These are phyloP conservation scores for Crocidura indochinensis DNA, from an alignment of 2,797 vertebrate species.

Conservation along the genomic window DNA sequence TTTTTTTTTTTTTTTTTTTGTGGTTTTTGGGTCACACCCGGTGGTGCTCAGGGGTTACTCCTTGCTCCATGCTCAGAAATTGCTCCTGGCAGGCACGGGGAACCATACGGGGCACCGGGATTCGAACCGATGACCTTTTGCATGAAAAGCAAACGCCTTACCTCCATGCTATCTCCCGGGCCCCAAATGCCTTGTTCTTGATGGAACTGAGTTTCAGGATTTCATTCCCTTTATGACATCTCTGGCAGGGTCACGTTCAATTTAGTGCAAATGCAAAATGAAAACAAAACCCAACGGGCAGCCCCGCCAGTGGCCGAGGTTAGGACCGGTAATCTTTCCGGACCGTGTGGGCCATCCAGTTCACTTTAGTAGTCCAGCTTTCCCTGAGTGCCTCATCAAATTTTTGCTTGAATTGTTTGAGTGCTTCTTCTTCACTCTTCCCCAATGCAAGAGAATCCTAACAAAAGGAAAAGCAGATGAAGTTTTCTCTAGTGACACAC, in stretches of 20 bases:
- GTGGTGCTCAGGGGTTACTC: no score
- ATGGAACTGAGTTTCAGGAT: slow-evolving; percentile 73
- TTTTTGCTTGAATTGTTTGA: slow-evolving; percentile 99
- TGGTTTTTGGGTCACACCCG: no score
- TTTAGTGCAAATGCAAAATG: slow-evolving; percentile 89
- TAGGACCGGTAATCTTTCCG: slow-evolving; percentile 98
- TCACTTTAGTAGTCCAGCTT: slow-evolving; percentile 99
- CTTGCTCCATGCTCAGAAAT: no score
- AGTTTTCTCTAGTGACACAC: no score
- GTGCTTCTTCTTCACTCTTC: slow-evolving; percentile 97
- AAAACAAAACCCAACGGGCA: slow-evolving; percentile 59
- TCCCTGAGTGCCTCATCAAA: slow-evolving; percentile 98
- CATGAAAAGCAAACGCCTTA: no score
- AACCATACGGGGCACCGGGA: no score
- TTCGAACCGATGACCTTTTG: no score
- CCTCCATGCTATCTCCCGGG: no score
- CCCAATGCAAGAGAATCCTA: slow-evolving; percentile 98
- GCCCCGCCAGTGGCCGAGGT: slow-evolving; percentile 70
- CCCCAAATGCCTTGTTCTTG: slow-evolving; percentile 65
- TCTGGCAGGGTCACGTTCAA: slow-evolving; percentile 85
- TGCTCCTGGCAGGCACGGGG: no score
- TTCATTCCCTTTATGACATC: slow-evolving; percentile 90
- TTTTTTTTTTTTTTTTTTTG: no score
- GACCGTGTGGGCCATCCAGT: slow-evolving; percentile 99
- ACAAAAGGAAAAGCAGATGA: slow-evolving; percentile 67